Base-by-base conservation (phyloP, 1,140 invertebrate genomes). In the Panulirus ornatus region DNA sequence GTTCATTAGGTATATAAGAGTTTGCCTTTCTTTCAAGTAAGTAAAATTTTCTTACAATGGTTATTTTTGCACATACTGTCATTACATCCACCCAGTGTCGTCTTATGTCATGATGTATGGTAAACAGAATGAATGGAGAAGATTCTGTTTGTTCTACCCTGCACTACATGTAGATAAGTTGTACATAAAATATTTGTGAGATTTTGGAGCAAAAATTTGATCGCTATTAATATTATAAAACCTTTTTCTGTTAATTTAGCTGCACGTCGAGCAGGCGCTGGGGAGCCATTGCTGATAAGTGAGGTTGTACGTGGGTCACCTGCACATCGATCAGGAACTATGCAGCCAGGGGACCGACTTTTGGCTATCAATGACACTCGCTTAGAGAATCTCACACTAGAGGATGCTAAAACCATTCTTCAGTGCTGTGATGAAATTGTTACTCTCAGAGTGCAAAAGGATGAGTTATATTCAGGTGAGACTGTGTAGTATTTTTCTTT, bases 251-350 rank as follows among this genome's bases (percentile, higher is more conserved):
- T 38, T 19, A 19, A 14, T 14, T 27, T 9, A 78, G 44, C n/a
- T 78, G 73, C 95, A 96, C 86, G 83, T 1, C 54, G 88, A 42
- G 73, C 51, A 36, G 82, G 75, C 30, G 36, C 81, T 0, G 87
- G 86, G 11, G 96, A 97, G 90, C 95, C 96, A 14, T 94, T 97
- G 73, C 94, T 96, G 42, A 98, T 99, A 88, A 96, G 97, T 0
- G 97, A 98, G 92, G 97, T 99, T 1, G 96, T 97, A 82, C 96
- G 96, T 76, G 98, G 98, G 8, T 99, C 98, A 42, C 96, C 98
- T 0, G 97, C 98, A 0, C 97, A 99, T 94, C 95, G 98, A 86
- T 97, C 96, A 27, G 98, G 98, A 0, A 97, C 97, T 9, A 94
- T 99, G 42, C 95, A 97, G 63, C 95, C 97, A 0, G 98, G 98